Evolutionary conservation across 2,888 invertebrate species (phyloP), one percentile per base, ranked within the genome.

Genomic region (Hyppa rectilinea): DNA sequence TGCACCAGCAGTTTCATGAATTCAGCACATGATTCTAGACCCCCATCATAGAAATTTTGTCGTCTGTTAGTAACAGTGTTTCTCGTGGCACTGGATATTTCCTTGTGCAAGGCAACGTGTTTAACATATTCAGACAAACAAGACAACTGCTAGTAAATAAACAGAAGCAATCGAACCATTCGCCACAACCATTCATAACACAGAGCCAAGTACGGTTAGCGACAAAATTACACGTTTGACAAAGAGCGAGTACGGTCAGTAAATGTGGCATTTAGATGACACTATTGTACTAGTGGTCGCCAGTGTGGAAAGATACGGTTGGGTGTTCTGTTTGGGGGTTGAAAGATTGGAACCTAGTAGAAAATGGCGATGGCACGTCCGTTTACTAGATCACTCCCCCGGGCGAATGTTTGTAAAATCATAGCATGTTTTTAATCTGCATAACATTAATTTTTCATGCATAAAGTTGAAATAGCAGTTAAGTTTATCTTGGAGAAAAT

Each of bases 201-300:
- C n/a, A 10, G 50, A 40, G 26, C 17, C 3, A 26, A 56, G 50
- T 58, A 76, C 20, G 20, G 14, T 36, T 52, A n/a, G 23, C 49
- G 50, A 64, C 69, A 56, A 65, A 72, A 75, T 71, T 70, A 63
- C 49, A 50, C 53, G 45, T 71, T 58, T 70, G 49, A 75, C 72
- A 81, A 67, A 58, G 40, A 71, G 62, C 71, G 34, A 68, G 45
- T 56, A 58, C 23, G 75, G 81, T 81, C 75, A 50, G 75, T 31
- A 81, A 65, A 56, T 49, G 52, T 59, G 59, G 43, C 47, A 58
- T 50, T 67, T 43, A 49, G 53, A 78, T 72, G 62, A 58, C 43
- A 40, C 56, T 60, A 64, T 75, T 78, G 63, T 60, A n/a, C n/a
- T 71, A 49, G 71, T 29, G 43, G 52, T 58, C 43, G 52, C 23